phyloP scores from a whole-genome alignment of 2,113 vertebrate species.

The Micronycteris hirsuta region DNA sequence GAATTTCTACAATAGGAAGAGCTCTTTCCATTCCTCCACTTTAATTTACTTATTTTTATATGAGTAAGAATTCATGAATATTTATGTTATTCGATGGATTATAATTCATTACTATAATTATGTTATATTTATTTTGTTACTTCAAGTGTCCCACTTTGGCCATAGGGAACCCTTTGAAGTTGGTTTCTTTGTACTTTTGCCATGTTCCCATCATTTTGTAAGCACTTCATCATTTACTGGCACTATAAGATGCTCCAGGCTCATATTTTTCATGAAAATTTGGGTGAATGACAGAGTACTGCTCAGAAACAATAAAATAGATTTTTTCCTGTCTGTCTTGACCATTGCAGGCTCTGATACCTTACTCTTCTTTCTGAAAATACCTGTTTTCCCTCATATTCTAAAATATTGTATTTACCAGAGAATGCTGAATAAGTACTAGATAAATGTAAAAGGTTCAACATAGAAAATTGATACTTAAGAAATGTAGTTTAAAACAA shows the following conservation, averaged over 20 bases:
- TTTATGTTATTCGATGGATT: too few species aligned
- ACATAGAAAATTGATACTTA: neutral
- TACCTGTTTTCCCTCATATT: neutral
- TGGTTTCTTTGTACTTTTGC: neutral
- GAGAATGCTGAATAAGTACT: neutral
- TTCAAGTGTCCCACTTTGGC: neutral
- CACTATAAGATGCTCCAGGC: neutral
- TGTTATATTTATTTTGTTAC: constrained; percentile 2
- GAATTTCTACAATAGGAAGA: too few species aligned
- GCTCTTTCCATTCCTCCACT: too few species aligned
- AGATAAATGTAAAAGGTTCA: neutral
- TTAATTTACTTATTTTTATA: too few species aligned
- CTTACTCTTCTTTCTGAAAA: neutral
- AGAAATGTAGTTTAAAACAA: neutral
- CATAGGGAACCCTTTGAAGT: neutral
- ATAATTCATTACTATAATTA: neutral
- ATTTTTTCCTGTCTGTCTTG: neutral
- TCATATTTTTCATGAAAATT: neutral
- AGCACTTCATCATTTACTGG: neutral
- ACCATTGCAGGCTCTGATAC: neutral
- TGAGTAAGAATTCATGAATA: too few species aligned
- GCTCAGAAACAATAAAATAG: neutral
- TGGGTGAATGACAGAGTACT: neutral
- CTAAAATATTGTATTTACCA: neutral
- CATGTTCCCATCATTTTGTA: neutral